phyloP scores from a whole-genome alignment of 2,797 vertebrate species.

The Lates japonicus region DNA sequence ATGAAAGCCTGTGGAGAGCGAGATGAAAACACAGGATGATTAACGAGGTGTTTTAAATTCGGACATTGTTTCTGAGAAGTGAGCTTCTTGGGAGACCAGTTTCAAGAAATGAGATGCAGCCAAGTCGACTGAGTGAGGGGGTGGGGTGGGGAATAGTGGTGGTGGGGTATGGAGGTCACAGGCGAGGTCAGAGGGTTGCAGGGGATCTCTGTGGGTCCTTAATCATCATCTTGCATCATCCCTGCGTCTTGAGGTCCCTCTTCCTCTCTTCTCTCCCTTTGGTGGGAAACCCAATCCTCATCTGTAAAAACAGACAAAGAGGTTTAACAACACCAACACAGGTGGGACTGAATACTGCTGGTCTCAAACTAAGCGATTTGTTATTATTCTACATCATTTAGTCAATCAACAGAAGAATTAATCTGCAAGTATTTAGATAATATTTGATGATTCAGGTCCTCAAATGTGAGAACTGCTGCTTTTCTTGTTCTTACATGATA shows the following conservation, averaged over 20 bases:
- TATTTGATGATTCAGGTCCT: too few relatives aligned
- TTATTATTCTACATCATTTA: too few relatives aligned
- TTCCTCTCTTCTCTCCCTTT: conserved; percentile 96
- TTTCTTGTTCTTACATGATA: too few relatives aligned
- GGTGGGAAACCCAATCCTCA: conserved; percentile 85
- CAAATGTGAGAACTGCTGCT: too few relatives aligned
- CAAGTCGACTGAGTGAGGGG: neutral
- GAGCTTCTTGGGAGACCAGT: conserved; percentile 14
- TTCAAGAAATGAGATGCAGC: conserved; percentile 39
- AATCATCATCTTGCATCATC: conserved; percentile 87
- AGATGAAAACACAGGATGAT: neutral
- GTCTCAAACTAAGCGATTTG: too few relatives aligned
- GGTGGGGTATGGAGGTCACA: conserved; percentile 9
- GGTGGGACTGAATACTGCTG: too few relatives aligned
- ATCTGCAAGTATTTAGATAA: too few relatives aligned
- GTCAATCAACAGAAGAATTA: too few relatives aligned
- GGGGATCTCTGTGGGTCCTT: conserved; percentile 57
- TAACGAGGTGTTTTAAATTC: neutral
- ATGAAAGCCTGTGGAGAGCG: neutral
- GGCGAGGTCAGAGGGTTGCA: conserved; percentile 39
- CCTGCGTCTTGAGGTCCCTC: conserved; percentile 88
- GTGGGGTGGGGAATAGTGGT: neutral
- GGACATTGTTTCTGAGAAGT: neutral
- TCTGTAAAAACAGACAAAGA: conserved; percentile 72
- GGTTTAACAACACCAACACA: neutral